Percentiles rank a stretch among this genome's conserved stretches.
Evolutionary conservation across 2,113 vertebrate genomes (phyloP).

Genomic region (Corynorhinus townsendii): DNA sequence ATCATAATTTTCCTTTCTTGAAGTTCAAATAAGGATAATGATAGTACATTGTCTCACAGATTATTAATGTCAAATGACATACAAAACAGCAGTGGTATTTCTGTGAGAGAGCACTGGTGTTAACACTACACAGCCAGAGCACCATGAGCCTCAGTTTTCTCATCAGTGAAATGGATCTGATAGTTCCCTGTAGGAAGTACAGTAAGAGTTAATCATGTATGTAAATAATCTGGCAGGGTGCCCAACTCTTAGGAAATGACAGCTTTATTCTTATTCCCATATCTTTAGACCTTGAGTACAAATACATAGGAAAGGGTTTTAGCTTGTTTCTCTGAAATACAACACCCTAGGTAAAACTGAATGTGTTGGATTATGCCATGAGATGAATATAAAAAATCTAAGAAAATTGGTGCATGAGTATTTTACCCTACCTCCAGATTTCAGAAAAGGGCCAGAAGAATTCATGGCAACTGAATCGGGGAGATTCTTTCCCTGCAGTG

Average conservation of each 20-base stretch:
- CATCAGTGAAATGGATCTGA: neutral
- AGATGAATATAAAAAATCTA: neutral
- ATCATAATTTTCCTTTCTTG: neutral
- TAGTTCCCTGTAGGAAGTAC: neutral
- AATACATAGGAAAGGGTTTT: neutral
- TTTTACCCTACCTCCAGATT: neutral
- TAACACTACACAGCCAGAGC: neutral
- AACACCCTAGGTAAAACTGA: neutral
- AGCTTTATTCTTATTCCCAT: neutral
- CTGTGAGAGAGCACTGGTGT: neutral
- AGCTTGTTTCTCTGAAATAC: neutral
- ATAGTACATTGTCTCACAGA: neutral
- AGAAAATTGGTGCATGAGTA: neutral
- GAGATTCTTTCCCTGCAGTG: neutral
- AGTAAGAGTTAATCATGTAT: neutral
- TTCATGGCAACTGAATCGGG: neutral
- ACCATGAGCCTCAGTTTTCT: neutral
- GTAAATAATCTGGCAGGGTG: neutral
- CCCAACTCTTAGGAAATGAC: neutral
- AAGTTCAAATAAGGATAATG: neutral
- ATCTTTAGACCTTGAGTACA: neutral
- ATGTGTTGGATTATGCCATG: neutral
- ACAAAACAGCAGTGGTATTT: neutral
- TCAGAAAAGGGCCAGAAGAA: neutral
- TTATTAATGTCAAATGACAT: neutral